Evolutionary conservation across 2,113 vertebrate genomes (phyloP).

Genomic region (Bagarius yarrelli): DNA sequence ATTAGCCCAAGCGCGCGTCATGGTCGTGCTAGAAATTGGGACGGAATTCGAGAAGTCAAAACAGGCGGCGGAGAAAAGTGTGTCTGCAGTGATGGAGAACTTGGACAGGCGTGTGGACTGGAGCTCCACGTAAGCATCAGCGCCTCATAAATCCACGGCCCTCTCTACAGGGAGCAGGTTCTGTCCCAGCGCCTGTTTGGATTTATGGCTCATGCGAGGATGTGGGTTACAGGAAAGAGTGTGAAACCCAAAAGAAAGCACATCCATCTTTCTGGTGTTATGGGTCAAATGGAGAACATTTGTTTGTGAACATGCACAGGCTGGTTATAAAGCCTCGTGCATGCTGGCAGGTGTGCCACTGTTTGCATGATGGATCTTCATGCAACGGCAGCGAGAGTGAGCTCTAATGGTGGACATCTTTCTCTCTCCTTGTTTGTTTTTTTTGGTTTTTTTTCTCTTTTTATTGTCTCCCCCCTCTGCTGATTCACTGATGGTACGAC

Average conservation of each 20-base stretch:
- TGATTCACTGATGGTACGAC: constrained; percentile 66
- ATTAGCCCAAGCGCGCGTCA: neutral
- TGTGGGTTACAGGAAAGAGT: constrained; percentile 44
- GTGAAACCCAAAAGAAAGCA: constrained; percentile 30
- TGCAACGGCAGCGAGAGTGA: constrained; percentile 79
- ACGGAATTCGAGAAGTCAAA: neutral
- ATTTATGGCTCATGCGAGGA: constrained; percentile 51
- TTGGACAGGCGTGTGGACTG: constrained; percentile 39
- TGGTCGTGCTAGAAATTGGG: neutral
- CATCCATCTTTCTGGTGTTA: constrained; percentile 30
- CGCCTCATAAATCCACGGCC: constrained; percentile 53
- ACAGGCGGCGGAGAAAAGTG: neutral
- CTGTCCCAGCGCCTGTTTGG: constrained; percentile 40
- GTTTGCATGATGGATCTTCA: constrained; percentile 79
- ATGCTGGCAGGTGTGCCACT: constrained; percentile 61
- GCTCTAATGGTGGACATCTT: constrained; percentile 55
- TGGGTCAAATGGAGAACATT: constrained; percentile 31
- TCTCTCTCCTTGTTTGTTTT: constrained; percentile 36
- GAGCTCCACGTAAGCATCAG: constrained; percentile 44
- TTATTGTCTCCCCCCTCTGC: constrained; percentile 60
- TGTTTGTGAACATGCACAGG: constrained; percentile 66
- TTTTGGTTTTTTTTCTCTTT: constrained; percentile 59
- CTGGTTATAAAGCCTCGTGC: constrained; percentile 55
- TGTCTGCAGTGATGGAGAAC: constrained; percentile 55
- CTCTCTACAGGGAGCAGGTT: constrained; percentile 51